These are phyloP conservation scores for Sesamia inferens DNA, from an alignment of 2,888 invertebrate genomes.

Conservation along the genomic window DNA sequence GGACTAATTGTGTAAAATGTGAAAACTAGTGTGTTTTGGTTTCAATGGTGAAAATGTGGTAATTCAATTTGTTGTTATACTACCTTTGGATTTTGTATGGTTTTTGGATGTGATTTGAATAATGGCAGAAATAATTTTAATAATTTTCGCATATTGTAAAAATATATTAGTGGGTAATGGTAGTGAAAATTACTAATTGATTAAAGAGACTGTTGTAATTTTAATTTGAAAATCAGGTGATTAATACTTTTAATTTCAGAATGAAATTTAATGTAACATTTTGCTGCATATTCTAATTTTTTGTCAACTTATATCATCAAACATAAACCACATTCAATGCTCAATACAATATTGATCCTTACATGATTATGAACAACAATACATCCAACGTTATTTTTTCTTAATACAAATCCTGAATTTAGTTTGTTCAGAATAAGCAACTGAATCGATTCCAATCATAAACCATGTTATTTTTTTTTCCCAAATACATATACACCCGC, in stretches of 20 bases:
- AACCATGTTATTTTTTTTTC: no score
- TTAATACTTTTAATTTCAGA: background rate
- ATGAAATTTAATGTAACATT: background rate
- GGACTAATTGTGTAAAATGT: conserved; percentile 16
- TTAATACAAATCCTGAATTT: no score
- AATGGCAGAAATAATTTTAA: background rate
- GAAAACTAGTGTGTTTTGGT: background rate
- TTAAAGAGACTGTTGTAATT: background rate
- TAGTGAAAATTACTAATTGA: background rate
- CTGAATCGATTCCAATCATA: no score
- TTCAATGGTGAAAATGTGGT: background rate
- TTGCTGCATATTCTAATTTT: background rate
- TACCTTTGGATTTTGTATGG: background rate
- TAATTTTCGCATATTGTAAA: background rate
- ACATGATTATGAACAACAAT: background rate
- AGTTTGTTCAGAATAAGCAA: no score
- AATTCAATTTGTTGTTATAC: background rate
- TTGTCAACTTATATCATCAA: background rate
- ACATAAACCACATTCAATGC: background rate
- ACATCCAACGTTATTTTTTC: no score
- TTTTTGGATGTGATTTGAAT: background rate
- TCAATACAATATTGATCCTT: background rate
- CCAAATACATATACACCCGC: no score
- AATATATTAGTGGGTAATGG: background rate
- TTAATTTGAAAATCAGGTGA: background rate